Conservation (phyloP, 2,888 invertebrate species). For the Petrolisthes manimaculis region DNA sequence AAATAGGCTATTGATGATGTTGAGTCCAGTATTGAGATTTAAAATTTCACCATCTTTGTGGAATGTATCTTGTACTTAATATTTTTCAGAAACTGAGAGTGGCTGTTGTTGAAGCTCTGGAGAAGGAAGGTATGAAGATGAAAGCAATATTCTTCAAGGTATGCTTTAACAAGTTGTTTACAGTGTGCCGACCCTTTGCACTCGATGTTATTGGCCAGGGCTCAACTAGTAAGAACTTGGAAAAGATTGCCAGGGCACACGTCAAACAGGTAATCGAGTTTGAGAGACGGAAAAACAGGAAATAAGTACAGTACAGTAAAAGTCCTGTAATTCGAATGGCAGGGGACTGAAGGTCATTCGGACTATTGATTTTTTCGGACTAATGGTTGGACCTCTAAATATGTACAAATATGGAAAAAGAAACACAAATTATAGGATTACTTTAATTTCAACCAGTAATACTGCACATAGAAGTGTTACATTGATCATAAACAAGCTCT, state of each 20-base stretch:
- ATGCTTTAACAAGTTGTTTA: constrained; percentile 64
- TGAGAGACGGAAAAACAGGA: constrained; percentile 41
- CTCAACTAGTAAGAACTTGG: constrained; percentile 60
- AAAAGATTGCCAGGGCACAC: constrained; percentile 62
- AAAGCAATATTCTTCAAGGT: constrained; percentile 60
- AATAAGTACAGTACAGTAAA: constrained; percentile 1
- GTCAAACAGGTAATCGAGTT: constrained; percentile 65
- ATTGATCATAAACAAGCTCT: no score
- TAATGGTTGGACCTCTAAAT: no score
- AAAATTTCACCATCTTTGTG: no score
- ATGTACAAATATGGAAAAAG: no score
- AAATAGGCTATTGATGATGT: no score
- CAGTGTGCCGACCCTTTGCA: constrained; percentile 62
- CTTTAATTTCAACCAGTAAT: no score
- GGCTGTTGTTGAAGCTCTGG: constrained; percentile 55
- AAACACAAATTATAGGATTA: no score
- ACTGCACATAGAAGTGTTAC: no score
- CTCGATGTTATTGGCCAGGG: constrained; percentile 62
- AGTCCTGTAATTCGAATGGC: no score
- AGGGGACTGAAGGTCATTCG: no score
- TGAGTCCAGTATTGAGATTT: no score
- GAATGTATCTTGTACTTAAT: not conserved
- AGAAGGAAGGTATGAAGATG: constrained; percentile 59
- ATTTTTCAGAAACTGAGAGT: constrained; percentile 56
- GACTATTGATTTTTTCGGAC: no score